Evolutionary conservation across 2,113 vertebrate genomes (phyloP), one percentile per base, ranked within the genome.

Genomic region (Calidris pygmaea): DNA sequence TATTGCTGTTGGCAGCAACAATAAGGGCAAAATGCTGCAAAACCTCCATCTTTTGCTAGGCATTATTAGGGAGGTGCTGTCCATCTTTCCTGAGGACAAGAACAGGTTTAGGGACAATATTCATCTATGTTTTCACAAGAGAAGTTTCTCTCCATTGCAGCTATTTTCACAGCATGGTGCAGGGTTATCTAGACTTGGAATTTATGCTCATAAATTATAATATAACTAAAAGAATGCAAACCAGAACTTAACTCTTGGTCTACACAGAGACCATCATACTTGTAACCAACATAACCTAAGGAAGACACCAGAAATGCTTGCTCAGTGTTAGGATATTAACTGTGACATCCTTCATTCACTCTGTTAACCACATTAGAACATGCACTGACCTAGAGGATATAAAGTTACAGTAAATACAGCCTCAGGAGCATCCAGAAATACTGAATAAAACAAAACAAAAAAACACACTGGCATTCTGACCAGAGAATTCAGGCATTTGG

Each of bases 251-350:
- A n/a, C 12, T 45, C 21, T 35, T 72, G 35, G 22, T 43, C 35
- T 71, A 50, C 35, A 27, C 35, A 41, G 24, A 50, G 45, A 66
- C 8, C 73, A 45, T 22, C 27, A 14, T 0, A 23, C n/a, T 72
- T 5, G 1, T 66, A 47, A 32, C 37, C 29, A 48, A 2, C 0
- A 1, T 26, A 58, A 58, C 24, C 17, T 6, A 45, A 58, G 23
- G 20, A 53, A 62, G 20, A 60, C 13, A 24, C 34, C 14, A 41
- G 39, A 85, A 85, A 73, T 34, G 7, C 7, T 87, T 43, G 6
- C 11, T 72, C 21, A 6, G 7, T 56, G 12, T 32, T 85, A 34
- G n/a, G 39, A 29, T 48, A 7, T 56, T 43, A 56, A 60, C 52
- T 67, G 23, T 9, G 4, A 37, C 12, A 68, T 21, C 34, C 41